A percentile compares a stretch with the other conserved stretches of the same genome.
Conservation (phyloP, 2,797 vertebrate species). For the Acrocephalus scirpaceus region DNA sequence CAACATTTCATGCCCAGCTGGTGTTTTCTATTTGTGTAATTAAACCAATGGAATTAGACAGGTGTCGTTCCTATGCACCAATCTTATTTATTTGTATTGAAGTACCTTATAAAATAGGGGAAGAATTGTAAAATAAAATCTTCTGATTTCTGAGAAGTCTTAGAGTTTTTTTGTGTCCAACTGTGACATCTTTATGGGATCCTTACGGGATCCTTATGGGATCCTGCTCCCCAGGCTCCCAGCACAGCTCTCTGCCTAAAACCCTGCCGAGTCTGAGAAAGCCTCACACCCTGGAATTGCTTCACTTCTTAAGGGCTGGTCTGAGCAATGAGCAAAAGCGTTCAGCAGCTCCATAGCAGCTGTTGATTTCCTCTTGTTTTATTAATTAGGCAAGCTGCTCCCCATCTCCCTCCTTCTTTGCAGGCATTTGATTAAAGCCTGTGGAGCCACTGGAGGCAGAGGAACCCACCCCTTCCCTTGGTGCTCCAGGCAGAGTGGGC, state of each 20-base stretch:
- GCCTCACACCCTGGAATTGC: background rate
- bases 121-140: too few relatives aligned
- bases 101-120: too few relatives aligned
- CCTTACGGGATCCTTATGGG: background rate
- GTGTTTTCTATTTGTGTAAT: too few relatives aligned
- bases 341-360: background rate
- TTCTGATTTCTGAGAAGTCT: too few relatives aligned
- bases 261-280: background rate
- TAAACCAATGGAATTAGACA: too few relatives aligned
- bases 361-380: background rate
- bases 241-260: background rate
- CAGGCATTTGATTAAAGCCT: background rate
- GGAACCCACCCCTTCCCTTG: background rate
- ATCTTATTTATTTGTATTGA: too few relatives aligned
- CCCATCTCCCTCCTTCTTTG: background rate
- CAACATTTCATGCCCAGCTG: too few relatives aligned
- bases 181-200: too few relatives aligned
- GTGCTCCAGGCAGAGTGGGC: background rate
- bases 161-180: too few relatives aligned
- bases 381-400: background rate
- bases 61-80: too few relatives aligned
- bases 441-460: background rate
- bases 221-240: background rate
- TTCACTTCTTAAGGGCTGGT: background rate
- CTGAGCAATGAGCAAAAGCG: background rate